These are phyloP conservation scores for Microctenopoma lineatum DNA, from an alignment of 2,797 vertebrate genomes.

Conservation along the genomic window DNA sequence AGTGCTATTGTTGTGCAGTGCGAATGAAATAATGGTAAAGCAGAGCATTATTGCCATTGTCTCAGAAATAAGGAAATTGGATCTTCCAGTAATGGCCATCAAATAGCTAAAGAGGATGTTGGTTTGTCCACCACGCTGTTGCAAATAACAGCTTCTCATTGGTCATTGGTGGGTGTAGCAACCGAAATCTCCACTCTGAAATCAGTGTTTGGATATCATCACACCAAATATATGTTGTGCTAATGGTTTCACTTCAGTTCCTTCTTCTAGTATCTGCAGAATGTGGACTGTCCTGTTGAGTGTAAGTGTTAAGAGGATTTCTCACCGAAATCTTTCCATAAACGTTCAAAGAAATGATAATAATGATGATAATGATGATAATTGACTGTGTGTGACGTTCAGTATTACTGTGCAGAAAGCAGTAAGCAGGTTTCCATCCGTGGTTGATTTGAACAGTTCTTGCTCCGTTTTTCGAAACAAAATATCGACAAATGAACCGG, in stretches of 20 bases:
- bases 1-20: conserved; percentile 14
- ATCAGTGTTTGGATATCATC: conserved; percentile 38
- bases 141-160: conserved; percentile 71
- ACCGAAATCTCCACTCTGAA: conserved; percentile 57
- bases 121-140: conserved; percentile 53
- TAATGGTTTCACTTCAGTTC: conserved; percentile 10
- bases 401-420: background rate
- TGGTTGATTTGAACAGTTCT: background rate
- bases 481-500: background rate
- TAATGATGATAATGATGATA: too few relatives aligned
- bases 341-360: conserved; percentile 3
- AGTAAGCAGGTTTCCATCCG: background rate
- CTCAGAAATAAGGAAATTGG: conserved; percentile 55
- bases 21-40: conserved; percentile 1
- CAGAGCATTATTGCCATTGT: conserved; percentile 9
- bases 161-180: conserved; percentile 44
- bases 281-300: background rate
- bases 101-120: conserved; percentile 72
- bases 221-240: conserved; percentile 4
- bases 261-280: background rate
- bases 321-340: background rate
- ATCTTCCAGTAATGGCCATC: conserved; percentile 29
- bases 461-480: too few relatives aligned
- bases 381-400: background rate
- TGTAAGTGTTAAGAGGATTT: background rate